Base-by-base conservation (phyloP, 2,113 vertebrate species). In the Pteruthius melanotis region DNA sequence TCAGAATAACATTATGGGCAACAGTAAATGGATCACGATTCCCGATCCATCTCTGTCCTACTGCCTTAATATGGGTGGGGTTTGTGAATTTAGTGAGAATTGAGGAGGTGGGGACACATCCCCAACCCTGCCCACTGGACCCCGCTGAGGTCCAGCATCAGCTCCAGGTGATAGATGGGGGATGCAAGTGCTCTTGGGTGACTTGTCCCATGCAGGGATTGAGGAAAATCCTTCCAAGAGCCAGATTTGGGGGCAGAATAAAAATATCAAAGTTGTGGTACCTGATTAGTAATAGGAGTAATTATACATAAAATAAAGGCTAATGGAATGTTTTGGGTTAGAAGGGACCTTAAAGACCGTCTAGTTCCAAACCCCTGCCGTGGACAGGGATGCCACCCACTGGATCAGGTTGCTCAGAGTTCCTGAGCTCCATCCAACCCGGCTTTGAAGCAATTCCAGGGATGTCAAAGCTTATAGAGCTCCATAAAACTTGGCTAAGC, bases 41-140 rank as follows among this genome's bases (percentile, higher is more conserved):
- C 57, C 17, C 0, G 0, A 16, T 54, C n/a, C 6, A 0, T 66
- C 1, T 4, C 24, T 0, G 0, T 75, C 40, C 45, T 4, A 0
- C 15, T 65, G 42, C 17, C 15, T 70, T 2, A 0, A 6, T 53
- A 9, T 0, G 0, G 21, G 69, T 0, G 1, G 21, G 64, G 4
- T 92, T 89, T 72, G 28, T 12, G 49, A 56, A 39, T 54, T 23
- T 20, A 12, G 26, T 30, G 76, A 33, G 44, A 44, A 24, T 28
- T 39, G 28, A 22, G 28, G 37, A 47, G 13, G 13, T 66, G 66
- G 20, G 24, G 8, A 18, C 22, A 11, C 13, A 2, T 83, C 49
- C 49, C 23, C 35, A 49, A 0, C 0, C 2, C 21, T 28, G 6
- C 24, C n/a, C 0, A 2, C 47, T 56, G 0, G 6, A 52, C 14